phyloP scores from a whole-genome alignment of 2,888 invertebrate species.

The Operophtera brumata region DNA sequence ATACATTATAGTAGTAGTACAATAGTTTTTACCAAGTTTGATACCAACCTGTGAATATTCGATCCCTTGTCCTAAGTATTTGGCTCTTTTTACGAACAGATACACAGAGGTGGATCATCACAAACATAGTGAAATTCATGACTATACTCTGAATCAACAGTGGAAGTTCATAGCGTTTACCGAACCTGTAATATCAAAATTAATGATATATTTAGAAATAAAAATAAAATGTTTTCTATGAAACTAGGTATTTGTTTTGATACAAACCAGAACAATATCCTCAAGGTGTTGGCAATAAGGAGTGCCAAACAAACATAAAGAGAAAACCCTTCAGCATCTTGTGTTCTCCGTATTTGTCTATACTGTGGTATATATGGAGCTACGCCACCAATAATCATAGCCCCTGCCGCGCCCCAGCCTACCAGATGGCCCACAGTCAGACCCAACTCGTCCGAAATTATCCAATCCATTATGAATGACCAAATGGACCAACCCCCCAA shows the following conservation, averaged over 20 bases:
- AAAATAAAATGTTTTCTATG: background rate
- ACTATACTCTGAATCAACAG: constrained; percentile 97
- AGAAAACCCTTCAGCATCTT: constrained; percentile 98
- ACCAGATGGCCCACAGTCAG: constrained; percentile 88
- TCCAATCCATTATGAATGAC: constrained; percentile 85
- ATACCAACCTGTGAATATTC: constrained; percentile 90
- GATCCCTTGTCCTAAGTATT: constrained; percentile 86
- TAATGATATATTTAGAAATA: background rate
- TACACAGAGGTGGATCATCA: constrained; percentile 96
- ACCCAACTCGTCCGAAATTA: constrained; percentile 87
- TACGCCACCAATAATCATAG: constrained; percentile 97
- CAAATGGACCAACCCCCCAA: constrained; percentile 1
- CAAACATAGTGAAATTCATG: constrained; percentile 98
- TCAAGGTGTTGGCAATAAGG: constrained; percentile 96
- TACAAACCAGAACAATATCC: constrained; percentile 98
- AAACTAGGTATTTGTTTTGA: constrained; percentile 1
- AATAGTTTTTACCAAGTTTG: background rate
- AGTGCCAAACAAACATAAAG: constrained; percentile 97
- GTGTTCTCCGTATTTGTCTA: constrained; percentile 92
- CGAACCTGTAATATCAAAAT: constrained; percentile 90
- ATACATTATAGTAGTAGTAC: background rate
- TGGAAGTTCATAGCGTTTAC: constrained; percentile 97
- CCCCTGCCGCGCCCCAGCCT: constrained; percentile 89
- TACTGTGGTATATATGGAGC: constrained; percentile 98
- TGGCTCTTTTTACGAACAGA: constrained; percentile 90